These are phyloP conservation scores for Macaria liturata DNA, from an alignment of 2,888 invertebrate species.

Conservation along the genomic window DNA sequence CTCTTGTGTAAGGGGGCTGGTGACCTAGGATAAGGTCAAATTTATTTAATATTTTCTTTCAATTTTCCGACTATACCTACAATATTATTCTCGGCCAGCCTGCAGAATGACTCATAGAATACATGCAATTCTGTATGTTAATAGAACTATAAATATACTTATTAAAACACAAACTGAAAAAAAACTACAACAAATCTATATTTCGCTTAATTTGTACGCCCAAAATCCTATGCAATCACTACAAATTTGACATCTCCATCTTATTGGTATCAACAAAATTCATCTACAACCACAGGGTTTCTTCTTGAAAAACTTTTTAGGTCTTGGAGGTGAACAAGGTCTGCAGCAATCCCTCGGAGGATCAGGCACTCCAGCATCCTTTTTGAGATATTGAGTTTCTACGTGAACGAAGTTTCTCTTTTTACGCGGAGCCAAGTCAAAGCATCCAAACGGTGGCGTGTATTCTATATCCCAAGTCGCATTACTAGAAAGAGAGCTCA, in stretches of 20 bases:
- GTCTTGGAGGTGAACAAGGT: not conserved
- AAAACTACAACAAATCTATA: not conserved
- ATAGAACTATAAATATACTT: too few relatives aligned
- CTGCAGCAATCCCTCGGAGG: slow-evolving; percentile 10
- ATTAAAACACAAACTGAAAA: too few relatives aligned
- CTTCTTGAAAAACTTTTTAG: slow-evolving; percentile 1
- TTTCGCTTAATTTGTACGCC: slow-evolving; percentile 2
- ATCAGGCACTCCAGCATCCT: slow-evolving; percentile 75
- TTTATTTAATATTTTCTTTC: too few relatives aligned
- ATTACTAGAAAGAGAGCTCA: slow-evolving; percentile 80
- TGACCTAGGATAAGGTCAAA: too few relatives aligned
- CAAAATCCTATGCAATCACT: not conserved
- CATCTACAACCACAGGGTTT: slow-evolving; percentile 47
- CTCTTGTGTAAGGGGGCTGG: too few relatives aligned
- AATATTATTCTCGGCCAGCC: too few relatives aligned
- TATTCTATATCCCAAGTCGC: slow-evolving; percentile 88
- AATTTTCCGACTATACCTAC: too few relatives aligned
- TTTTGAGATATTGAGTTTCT: slow-evolving; percentile 84
- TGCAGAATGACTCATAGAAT: too few relatives aligned
- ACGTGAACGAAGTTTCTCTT: slow-evolving; percentile 77
- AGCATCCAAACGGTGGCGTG: slow-evolving; percentile 87
- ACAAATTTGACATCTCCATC: slow-evolving; percentile 10
- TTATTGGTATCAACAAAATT: slow-evolving; percentile 10
- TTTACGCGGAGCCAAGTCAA: slow-evolving; percentile 82
- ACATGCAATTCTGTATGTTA: too few relatives aligned